A percentile compares a stretch with the other conserved stretches of the same genome.
phyloP scores from a whole-genome alignment of 2,888 invertebrate species.

The Brachylomia viminalis region DNA sequence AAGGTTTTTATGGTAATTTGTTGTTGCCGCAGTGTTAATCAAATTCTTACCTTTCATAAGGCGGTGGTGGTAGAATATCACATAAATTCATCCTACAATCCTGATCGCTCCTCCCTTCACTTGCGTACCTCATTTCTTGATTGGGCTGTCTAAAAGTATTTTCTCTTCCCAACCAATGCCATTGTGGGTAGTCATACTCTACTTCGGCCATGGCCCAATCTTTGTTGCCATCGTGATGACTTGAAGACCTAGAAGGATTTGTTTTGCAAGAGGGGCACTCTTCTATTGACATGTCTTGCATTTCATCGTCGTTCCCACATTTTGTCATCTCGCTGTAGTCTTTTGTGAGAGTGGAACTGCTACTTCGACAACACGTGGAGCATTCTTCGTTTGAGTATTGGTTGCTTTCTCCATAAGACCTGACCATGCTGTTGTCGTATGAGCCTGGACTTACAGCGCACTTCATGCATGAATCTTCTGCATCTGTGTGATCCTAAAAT shows the following conservation, averaged over 20 bases:
- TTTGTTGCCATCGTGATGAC: conserved; percentile 85
- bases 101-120: conserved; percentile 81
- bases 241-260: conserved; percentile 86
- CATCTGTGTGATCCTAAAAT: conserved; percentile 87
- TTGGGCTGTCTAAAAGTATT: conserved; percentile 85
- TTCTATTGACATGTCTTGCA: conserved; percentile 86
- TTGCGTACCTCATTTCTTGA: conserved; percentile 81
- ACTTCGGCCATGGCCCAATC: conserved; percentile 88
- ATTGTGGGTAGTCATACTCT: conserved; percentile 88
- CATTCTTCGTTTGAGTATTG: conserved; percentile 89
- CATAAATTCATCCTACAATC: conserved; percentile 88
- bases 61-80: conserved; percentile 87
- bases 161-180: conserved; percentile 88
- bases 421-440: conserved; percentile 89
- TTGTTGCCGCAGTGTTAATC: background rate
- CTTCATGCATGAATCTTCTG: conserved; percentile 90
- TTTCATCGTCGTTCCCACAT: conserved; percentile 86
- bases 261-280: conserved; percentile 88
- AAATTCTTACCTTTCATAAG: conserved; percentile 84
- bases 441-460: conserved; percentile 90
- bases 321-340: conserved; percentile 89
- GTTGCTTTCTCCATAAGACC: conserved; percentile 86
- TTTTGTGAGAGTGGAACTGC: conserved; percentile 87
- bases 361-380: conserved; percentile 87
- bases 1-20: background rate